phyloP scores from a whole-genome alignment of 2,888 invertebrate species.

The Latrodectus hesperus region DNA sequence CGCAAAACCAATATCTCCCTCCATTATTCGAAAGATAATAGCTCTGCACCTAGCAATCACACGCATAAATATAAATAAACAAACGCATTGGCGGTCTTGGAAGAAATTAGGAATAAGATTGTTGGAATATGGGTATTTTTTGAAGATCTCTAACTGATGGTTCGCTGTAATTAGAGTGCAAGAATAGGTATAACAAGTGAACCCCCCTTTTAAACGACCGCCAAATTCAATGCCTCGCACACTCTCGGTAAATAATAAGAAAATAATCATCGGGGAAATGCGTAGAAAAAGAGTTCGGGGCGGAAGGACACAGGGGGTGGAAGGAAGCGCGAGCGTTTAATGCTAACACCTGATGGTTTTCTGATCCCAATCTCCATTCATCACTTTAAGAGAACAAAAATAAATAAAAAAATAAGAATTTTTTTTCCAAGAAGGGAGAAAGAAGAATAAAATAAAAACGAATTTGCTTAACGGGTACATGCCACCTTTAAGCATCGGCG shows the following conservation, averaged over 20 bases:
- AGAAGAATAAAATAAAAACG: constrained; percentile 28
- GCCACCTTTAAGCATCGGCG: constrained; percentile 51
- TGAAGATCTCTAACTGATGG: constrained; percentile 31
- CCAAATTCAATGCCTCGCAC: constrained; percentile 47
- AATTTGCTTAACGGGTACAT: constrained; percentile 60
- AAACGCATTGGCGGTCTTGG: not conserved
- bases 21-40: constrained; percentile 45
- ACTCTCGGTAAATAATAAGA: constrained; percentile 51
- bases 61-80: constrained; percentile 40
- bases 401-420: not conserved
- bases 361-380: constrained; percentile 60
- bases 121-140: not conserved
- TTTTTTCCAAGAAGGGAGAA: not conserved
- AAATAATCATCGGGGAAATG: constrained; percentile 57
- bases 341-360: constrained; percentile 61
- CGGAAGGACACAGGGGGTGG: constrained; percentile 22
- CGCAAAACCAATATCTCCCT: constrained; percentile 52
- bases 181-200: constrained; percentile 43
- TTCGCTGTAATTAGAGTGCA: constrained; percentile 54
- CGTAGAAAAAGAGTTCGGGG: constrained; percentile 55
- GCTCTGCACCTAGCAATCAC: constrained; percentile 32
- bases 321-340: constrained; percentile 48
- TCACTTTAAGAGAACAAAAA: constrained; percentile 33
- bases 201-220: constrained; percentile 42
- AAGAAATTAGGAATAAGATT: not conserved